Base-by-base conservation (phyloP, 1,140 invertebrate species). In the Solen grandis region DNA sequence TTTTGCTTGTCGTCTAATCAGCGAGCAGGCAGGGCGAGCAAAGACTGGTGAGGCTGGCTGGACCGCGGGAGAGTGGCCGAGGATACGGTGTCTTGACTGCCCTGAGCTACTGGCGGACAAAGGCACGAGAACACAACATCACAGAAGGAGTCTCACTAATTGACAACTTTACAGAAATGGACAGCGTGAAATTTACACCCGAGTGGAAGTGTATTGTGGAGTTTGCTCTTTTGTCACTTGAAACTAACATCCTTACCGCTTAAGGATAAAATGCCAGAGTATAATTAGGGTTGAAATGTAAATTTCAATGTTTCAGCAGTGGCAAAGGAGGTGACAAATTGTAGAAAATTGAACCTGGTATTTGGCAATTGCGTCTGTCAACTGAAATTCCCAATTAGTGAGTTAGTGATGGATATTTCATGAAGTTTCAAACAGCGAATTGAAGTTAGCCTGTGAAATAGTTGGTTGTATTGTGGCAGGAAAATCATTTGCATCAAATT, bases 161-260 rank as follows among this genome's bases (percentile, higher is more conserved):
- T 76, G 73, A 76, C 59, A 65, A 31, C 22, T 31, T 33, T 38
- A 31, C 33, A 35, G 62, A 76, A 76, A 76, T 76, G 73, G 73
- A 54, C 73, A 76, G 73, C 73, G 73, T 76, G 73, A 76, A 76
- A 76, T 63, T 76, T 62, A 76, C 73, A 76, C 73, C 73, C 73
- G 38, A 65, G 2, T 54, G 50, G 41, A 63, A 25, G 38, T 54
- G 41, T 55, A 76, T 76, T 76, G 73, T 76, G 41, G 60, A 5
- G 25, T 38, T 76, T 76, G 73, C 73, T 76, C 73, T 65, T 76
- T 76, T 76, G 73, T 41, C 73, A 76, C 59, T 76, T 65, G 57
- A 76, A 76, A 76, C 73, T 59, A 52, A 63, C 73, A 76, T 76
- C 73, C 73, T 46, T n/a, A 35, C 0, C n/a, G 57, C 59, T 65